Evolutionary conservation across 2,888 invertebrate species (phyloP).

Genomic region (Sinhomidia bicolor): DNA sequence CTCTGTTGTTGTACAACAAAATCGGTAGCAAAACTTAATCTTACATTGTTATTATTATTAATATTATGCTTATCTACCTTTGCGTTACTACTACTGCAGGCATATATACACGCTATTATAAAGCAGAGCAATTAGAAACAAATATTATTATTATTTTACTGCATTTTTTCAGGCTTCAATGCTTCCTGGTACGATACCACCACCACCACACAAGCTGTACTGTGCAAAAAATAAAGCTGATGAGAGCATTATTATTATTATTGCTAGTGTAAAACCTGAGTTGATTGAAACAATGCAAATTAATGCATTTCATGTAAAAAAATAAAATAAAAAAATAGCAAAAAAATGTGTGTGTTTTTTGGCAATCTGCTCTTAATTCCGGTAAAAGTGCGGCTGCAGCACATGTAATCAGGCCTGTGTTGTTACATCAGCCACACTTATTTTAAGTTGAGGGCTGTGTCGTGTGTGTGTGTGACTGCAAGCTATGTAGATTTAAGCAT

Average conservation of each 20-base stretch:
- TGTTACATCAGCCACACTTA: conserved; percentile 33
- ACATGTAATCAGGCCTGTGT: background rate
- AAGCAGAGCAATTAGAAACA: conserved; percentile 25
- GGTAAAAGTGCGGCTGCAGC: conserved; percentile 18
- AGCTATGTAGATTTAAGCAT: background rate
- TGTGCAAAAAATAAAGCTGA: background rate
- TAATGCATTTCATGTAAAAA: background rate
- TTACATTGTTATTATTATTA: too few species aligned
- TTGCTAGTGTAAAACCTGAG: background rate
- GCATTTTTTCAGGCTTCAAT: conserved; percentile 49
- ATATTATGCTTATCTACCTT: too few species aligned
- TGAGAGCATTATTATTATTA: too few species aligned
- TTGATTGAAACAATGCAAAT: background rate
- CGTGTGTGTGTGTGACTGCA: background rate
- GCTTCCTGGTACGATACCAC: conserved; percentile 39
- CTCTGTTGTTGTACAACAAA: too few species aligned
- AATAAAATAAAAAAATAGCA: too few species aligned
- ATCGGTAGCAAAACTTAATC: too few species aligned
- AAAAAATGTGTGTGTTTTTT: background rate
- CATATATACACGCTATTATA: background rate
- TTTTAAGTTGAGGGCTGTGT: too few species aligned
- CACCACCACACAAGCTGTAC: background rate
- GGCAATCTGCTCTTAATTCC: background rate
- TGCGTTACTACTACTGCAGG: too few species aligned
- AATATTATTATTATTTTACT: conserved; percentile 31